Conservation (phyloP, 2,113 vertebrate genomes). For the Parus major region DNA sequence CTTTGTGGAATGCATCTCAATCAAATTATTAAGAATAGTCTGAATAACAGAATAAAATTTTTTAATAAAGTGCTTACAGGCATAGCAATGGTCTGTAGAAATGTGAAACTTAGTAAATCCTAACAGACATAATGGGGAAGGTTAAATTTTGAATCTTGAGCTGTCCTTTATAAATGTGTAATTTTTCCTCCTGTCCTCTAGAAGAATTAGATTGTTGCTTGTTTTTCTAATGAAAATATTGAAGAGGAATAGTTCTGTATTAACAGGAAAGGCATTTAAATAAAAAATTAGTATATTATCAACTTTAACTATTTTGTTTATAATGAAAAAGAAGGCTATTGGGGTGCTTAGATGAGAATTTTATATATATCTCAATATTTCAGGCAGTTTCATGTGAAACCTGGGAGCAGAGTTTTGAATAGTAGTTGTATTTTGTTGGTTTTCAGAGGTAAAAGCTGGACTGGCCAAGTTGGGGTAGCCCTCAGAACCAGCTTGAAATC, state of each 20-base stretch:
- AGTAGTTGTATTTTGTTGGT: neutral
- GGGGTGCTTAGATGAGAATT: neutral
- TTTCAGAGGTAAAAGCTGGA: neutral
- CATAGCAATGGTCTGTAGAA: neutral
- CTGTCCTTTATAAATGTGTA: neutral
- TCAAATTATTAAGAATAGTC: neutral
- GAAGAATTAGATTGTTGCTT: neutral
- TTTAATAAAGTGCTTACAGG: neutral
- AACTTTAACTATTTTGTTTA: neutral
- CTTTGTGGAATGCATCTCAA: neutral
- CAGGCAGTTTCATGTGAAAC: neutral
- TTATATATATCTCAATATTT: neutral
- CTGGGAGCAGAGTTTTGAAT: neutral
- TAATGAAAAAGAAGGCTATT: neutral
- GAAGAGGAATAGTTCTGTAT: neutral
- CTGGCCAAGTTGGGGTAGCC: neutral
- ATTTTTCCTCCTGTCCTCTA: neutral
- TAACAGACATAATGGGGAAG: accelerated
- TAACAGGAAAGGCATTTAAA: neutral
- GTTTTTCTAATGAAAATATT: neutral
- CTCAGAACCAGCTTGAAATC: neutral
- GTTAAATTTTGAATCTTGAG: neutral
- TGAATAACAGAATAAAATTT: neutral
- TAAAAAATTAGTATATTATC: neutral
- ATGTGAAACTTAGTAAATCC: neutral